Evolutionary conservation across 2,797 vertebrate species (phyloP), one percentile per base, ranked within the genome.

Genomic region (Somateria mollissima): DNA sequence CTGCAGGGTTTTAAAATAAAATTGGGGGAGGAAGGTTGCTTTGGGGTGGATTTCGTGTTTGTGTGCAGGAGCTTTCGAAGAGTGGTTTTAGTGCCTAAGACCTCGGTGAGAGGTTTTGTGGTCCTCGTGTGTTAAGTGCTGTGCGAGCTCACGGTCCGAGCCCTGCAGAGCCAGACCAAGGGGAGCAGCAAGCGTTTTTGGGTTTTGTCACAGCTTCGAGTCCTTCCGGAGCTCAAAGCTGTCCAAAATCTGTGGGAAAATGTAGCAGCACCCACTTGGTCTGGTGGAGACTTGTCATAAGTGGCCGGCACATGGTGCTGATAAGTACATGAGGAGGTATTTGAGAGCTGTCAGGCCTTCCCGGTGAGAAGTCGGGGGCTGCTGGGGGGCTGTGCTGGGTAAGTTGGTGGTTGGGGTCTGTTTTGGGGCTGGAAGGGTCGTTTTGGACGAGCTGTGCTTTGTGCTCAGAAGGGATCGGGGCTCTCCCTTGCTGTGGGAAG

Each of bases 121-220:
- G 22, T 62, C 58, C 19, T 53, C 3, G 30, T 0, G 0, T 54
- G 5, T n/a, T 57, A 22, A 14, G 13, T 30, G 34, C 34, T 64
- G 20, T 19, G 12, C 1, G 8, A 80, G 71, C n/a, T 85, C 20
- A 0, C 20, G 37, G 37, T 34, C 21, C 6, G 19, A 41, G 64
- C 51, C 73, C 49, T 74, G 22, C 24, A 13, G 32, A 82, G 32
- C 34, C 41, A 72, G 43, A 87, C 41, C 43, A 54, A 15, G 16
- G 34, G 60, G 81, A 89, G 16, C 43, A 73, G 25, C 6, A 28
- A 45, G 27, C 10, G 22, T 17, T 60, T 45, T 3, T 32, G 37
- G 36, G 49, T 9, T 61, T 88, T 92, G 66, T 12, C 27, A 18
- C 11, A n/a, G 43, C 18, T 53, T 53, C 34, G 57, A 13, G 49